Base-by-base conservation (phyloP, 2,888 invertebrate species). In the Drosophila peninsularis region DNA sequence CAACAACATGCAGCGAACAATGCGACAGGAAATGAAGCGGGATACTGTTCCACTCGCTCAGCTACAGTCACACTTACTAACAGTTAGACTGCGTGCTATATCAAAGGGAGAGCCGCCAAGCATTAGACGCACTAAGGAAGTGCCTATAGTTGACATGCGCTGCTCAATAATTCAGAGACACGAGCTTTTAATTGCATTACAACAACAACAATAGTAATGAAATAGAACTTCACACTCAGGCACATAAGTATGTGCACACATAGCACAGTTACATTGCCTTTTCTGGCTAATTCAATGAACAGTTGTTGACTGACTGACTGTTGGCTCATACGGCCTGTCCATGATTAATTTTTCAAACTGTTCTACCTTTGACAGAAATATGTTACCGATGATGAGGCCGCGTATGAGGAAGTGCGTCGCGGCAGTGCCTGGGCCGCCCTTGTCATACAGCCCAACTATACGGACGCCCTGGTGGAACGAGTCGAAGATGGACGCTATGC, bases 371-470 rank as follows among this genome's bases (percentile, higher is more conserved):
- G 10, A 17, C 50, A 95, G 95, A 92, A 94, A 75, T 92, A 92
- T 42, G 95, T 94, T 69, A 93, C 93, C 6, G 92, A 92, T 5
- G 94, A 94, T 60, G 94, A 94, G 0, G 93, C 93, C 0, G 98
- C 97, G 0, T 93, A 94, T 76, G 87, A 93, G 4, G 95, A 95
- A 19, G 97, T 98, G 0, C 91, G 93, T 24, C 93, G 93, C 37
- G 98, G 97, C 0, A 93, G 94, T 69, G 95, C 96, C 1, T 96
- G 97, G 94, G 97, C 95, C 0, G 95, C 96, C 0, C 91, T 98
- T 13, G 93, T 95, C 5, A 96, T 98, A 75, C 94, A 95, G 0
- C 86, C 93, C 0, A 97, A 98, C 92, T 98, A 97, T 91, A 96
- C 97, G 0, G 92, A 93, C 5, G 94, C 95, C 1, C 91, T 97